Evolutionary conservation across 1,140 invertebrate species (phyloP), one percentile per base, ranked within the genome.

Genomic region (Trichonephila clavata): DNA sequence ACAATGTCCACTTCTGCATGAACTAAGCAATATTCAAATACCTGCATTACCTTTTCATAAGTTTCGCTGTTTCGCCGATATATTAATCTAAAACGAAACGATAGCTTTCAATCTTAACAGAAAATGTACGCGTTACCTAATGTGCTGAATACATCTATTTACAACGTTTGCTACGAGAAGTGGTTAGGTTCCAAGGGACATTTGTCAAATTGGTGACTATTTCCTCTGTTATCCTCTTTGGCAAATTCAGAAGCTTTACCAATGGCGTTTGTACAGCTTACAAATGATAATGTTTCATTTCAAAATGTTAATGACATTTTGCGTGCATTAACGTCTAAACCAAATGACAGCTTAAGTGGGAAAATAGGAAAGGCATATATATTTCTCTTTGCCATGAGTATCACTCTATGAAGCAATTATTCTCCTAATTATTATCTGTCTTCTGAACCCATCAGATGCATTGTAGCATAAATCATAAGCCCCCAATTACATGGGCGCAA

Each of bases 211-310:
- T 59, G 16, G 50, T n/a, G 57, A 60, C 50, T 50, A 50, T 27
- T 77, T 77, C 27, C 71, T 77, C 71, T 39, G 27, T 7, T 39
- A 84, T 84, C 57, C n/a, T 21, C 50, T 59, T 8, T 84, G 21
- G 50, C 13, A 14, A 16, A 84, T 60, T 84, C 32, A 60, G 83
- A 27, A 24, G 83, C 57, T 84, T n/a, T 50, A 32, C n/a, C 24
- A 84, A 59, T 24, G 10, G 50, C 83, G 59, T 16, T 59, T 57
- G 27, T 84, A 84, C 83, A 60, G 24, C 83, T 84, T 84, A 7
- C 83, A 84, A 84, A 84, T 84, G 83, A 57, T 84, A 50, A 84
- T 60, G 83, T 84, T 84, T 84, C 83, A 60, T 84, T 50, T 57
- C 81, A 84, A 59, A 60, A 59, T 84, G 57, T 50, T 84, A 50